Evolutionary conservation across 1,140 invertebrate species (phyloP).

Genomic region (Asbolus verrucosus): DNA sequence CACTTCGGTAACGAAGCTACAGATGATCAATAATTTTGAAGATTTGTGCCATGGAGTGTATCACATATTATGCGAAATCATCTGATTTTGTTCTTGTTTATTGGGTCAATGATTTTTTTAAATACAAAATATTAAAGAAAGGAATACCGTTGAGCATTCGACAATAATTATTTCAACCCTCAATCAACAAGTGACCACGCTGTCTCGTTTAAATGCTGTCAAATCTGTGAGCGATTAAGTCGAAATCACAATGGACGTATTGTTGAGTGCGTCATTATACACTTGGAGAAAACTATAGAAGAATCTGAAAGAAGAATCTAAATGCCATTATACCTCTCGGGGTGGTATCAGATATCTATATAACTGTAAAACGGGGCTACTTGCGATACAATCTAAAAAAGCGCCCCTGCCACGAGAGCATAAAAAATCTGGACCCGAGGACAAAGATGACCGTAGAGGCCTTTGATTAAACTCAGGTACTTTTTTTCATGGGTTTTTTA

Average conservation of each 20-base stretch:
- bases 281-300: conserved; percentile 56
- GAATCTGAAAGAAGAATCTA: conserved; percentile 54
- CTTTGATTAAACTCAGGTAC: conserved; percentile 56
- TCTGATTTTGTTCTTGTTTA: too few species aligned
- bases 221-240: conserved; percentile 51
- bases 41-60: too few species aligned
- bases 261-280: conserved; percentile 54
- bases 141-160: too few species aligned
- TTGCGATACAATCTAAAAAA: conserved; percentile 58
- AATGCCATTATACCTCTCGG: conserved; percentile 53
- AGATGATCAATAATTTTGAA: too few species aligned
- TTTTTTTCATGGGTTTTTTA: too few species aligned
- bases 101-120: too few species aligned
- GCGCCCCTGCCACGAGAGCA: conserved; percentile 43
- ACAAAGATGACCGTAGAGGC: conserved; percentile 57
- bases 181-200: background rate
- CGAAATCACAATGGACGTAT: conserved; percentile 43
- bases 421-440: conserved; percentile 57
- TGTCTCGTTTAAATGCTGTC: conserved; percentile 22
- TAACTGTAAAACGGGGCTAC: conserved; percentile 58
- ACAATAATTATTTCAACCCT: background rate
- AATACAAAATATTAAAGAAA: too few species aligned
- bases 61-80: too few species aligned
- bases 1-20: too few species aligned
- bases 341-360: conserved; percentile 57